phyloP scores from a whole-genome alignment of 1,140 invertebrate genomes.

The Drosophila lacteicornis region DNA sequence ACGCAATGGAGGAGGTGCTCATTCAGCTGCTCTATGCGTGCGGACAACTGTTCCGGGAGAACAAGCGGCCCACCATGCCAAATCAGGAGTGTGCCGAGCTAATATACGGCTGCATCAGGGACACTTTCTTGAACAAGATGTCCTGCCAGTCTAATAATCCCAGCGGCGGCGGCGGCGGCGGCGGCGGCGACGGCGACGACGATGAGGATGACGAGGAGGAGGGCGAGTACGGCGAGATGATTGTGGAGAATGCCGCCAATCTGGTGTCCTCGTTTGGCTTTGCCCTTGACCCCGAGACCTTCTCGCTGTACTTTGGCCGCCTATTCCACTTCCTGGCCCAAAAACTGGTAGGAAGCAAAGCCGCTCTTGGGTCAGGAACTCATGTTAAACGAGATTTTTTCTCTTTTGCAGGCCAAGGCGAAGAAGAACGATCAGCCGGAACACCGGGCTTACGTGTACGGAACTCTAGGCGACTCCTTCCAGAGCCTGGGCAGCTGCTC shows the following conservation, averaged over 20 bases:
- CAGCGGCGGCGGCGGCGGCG: conserved; percentile 85
- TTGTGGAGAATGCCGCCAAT: conserved; percentile 91
- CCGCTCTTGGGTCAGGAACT: too few relatives aligned
- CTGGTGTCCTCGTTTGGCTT: conserved; percentile 90
- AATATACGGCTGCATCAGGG: conserved; percentile 89
- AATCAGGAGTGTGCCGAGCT: conserved; percentile 88
- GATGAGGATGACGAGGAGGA: conserved; percentile 88
- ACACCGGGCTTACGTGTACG: conserved; percentile 90
- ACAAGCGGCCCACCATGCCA: conserved; percentile 86
- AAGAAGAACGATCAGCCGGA: conserved; percentile 61
- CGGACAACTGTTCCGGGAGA: conserved; percentile 87
- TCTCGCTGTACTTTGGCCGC: conserved; percentile 88
- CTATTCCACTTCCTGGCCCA: conserved; percentile 88
- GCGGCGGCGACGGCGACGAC: conserved; percentile 86
- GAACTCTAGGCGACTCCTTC: conserved; percentile 91
- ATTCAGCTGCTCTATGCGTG: conserved; percentile 89
- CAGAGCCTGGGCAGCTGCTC: conserved; percentile 87
- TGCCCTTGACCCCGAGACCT: conserved; percentile 88
- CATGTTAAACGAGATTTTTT: too few relatives aligned
- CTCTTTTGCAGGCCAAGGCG: conserved; percentile 60
- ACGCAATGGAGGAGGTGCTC: conserved; percentile 89
- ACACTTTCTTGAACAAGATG: conserved; percentile 87
- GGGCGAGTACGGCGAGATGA: conserved; percentile 90
- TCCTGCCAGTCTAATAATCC: conserved; percentile 81
- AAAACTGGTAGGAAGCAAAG: conserved; percentile 86